A percentile compares a stretch with the other conserved stretches of the same genome.
phyloP scores from a whole-genome alignment of 2,797 vertebrate genomes.

The Cryptoprocta ferox region DNA sequence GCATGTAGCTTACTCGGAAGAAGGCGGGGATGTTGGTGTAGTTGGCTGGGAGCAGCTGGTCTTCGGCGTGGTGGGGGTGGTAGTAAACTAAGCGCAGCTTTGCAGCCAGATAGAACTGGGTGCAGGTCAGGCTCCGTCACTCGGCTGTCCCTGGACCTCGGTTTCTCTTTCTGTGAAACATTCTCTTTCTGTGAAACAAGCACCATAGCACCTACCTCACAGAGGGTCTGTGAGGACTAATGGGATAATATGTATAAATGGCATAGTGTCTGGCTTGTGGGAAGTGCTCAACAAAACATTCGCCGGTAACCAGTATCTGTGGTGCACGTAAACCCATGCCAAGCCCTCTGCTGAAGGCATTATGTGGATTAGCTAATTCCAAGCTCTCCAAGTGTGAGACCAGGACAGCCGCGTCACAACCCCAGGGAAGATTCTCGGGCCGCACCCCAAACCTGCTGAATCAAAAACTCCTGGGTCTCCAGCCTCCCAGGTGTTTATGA shows the following conservation, averaged over 20 bases:
- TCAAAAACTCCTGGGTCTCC: background rate
- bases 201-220: background rate
- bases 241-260: background rate
- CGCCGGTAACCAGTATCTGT: no score
- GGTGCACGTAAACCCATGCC: background rate
- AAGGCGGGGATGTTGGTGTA: background rate
- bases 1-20: background rate
- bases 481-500: background rate
- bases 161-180: background rate
- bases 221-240: background rate
- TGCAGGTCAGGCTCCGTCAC: background rate
- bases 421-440: background rate
- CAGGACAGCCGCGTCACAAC: background rate
- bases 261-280: background rate
- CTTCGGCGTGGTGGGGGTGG: fast-evolving
- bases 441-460: background rate
- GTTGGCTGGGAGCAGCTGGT: background rate
- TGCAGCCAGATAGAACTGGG: background rate
- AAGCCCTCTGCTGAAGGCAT: background rate
- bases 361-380: background rate
- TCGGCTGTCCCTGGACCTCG: fast-evolving
- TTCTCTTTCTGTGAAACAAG: background rate
- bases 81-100: fast-evolving
- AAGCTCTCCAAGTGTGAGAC: background rate
- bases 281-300: fast-evolving